Conservation (phyloP, 2,113 vertebrate genomes). For the Seriola rivoliana region DNA sequence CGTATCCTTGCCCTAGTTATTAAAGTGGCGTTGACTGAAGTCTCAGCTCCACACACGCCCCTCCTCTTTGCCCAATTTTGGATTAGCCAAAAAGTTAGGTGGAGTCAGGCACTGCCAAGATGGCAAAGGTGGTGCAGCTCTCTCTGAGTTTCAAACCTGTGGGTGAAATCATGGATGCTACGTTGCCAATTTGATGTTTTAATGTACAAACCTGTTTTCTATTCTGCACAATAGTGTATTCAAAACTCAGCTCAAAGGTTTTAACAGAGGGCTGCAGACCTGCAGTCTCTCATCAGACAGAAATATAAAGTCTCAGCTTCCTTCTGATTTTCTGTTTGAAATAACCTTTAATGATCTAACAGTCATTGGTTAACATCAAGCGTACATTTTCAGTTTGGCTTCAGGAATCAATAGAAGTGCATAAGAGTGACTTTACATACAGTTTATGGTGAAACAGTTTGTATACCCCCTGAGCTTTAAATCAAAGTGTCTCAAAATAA, state of each 20-base stretch:
- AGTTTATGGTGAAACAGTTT: background rate
- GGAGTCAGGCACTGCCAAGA: no score
- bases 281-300: background rate
- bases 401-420: conserved; percentile 30
- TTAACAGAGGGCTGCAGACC: background rate
- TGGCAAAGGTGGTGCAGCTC: no score
- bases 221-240: no score
- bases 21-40: no score
- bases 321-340: conserved; percentile 32
- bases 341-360: conserved; percentile 71
- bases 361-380: conserved; percentile 68
- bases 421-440: conserved; percentile 44
- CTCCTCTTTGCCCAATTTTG: no score
- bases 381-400: conserved; percentile 49
- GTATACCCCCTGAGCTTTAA: background rate
- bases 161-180: no score
- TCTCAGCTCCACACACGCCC: no score
- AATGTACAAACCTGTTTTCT: no score
- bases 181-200: no score
- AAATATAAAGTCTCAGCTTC: background rate
- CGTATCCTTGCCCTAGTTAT: no score
- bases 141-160: no score
- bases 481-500: background rate
- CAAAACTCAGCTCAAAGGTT: background rate
- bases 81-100: no score